These are phyloP conservation scores for Megamerina dolium DNA, from an alignment of 2,888 invertebrate genomes.

Conservation along the genomic window DNA sequence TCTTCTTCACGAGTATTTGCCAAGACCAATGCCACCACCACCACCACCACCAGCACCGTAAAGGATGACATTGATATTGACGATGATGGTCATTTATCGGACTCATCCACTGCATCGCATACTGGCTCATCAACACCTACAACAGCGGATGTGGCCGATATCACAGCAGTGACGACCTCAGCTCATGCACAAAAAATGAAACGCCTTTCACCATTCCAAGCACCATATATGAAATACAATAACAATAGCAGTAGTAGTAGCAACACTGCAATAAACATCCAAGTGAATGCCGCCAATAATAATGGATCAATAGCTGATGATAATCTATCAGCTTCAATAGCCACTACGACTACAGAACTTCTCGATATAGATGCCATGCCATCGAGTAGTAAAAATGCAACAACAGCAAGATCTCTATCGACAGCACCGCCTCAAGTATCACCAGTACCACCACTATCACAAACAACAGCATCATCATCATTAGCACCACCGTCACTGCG, in stretches of 20 bases:
- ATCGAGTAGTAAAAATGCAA: slow-evolving; percentile 12
- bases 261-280: slow-evolving; percentile 6
- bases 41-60: not conserved
- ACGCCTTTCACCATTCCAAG: slow-evolving; percentile 21
- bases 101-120: slow-evolving; percentile 22
- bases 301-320: slow-evolving; percentile 25
- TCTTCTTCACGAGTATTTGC: slow-evolving; percentile 2
- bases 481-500: not conserved
- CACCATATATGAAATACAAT: not conserved
- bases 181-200: slow-evolving; percentile 18
- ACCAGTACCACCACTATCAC: no score
- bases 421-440: no score
- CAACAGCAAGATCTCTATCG: not conserved
- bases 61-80: slow-evolving; percentile 9
- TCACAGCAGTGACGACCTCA: slow-evolving; percentile 24
- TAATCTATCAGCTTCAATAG: slow-evolving; percentile 38
- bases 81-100: slow-evolving; percentile 18
- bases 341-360: slow-evolving; percentile 41
- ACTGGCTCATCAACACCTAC: slow-evolving; percentile 42
- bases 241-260: not conserved
- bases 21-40: not conserved
- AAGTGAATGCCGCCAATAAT: no score
- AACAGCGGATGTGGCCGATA: slow-evolving; percentile 43
- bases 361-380: slow-evolving; percentile 35
- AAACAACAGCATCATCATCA: not conserved